These are phyloP conservation scores for Lordiphosa fenestrarum DNA, from an alignment of 2,888 invertebrate species.

Conservation along the genomic window DNA sequence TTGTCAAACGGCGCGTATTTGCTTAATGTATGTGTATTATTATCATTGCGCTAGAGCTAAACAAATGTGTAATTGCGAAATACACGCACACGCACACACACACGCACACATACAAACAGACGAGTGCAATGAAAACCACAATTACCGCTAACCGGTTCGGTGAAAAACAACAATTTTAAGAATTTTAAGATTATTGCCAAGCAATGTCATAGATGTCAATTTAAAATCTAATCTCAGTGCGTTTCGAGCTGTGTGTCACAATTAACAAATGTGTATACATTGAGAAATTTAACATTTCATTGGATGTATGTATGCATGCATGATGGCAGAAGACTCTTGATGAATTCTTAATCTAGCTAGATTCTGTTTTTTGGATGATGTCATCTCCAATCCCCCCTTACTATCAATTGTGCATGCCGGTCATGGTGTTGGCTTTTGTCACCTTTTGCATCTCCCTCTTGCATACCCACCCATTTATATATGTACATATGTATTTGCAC, in stretches of 20 bases:
- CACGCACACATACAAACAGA: no score
- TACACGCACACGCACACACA: no score
- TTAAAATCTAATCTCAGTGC: neutral
- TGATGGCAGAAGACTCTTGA: slow-evolving; percentile 23
- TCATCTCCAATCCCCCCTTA: slow-evolving; percentile 17
- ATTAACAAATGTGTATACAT: neutral
- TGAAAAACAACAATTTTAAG: slow-evolving; percentile 1
- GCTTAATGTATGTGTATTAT: neutral
- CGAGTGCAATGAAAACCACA: neutral
- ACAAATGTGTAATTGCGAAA: neutral
- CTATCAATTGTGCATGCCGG: slow-evolving; percentile 29
- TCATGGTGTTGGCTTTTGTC: slow-evolving; percentile 35
- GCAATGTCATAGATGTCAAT: slow-evolving; percentile 1
- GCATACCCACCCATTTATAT: neutral
- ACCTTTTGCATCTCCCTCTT: slow-evolving; percentile 26
- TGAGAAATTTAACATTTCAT: neutral
- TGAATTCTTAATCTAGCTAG: slow-evolving; percentile 22
- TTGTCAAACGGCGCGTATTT: slow-evolving; percentile 4
- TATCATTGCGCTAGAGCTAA: neutral
- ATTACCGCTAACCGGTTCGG: slow-evolving; percentile 22
- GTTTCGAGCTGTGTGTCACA: slow-evolving; percentile 5
- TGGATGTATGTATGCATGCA: neutral
- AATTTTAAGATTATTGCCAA: neutral
- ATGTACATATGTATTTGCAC: slow-evolving; percentile 20
- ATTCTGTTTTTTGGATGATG: slow-evolving; percentile 23